Evolutionary conservation across 2,797 vertebrate species (phyloP), one percentile per base, ranked within the genome.

Genomic region (Periophthalmus magnuspinnatus): DNA sequence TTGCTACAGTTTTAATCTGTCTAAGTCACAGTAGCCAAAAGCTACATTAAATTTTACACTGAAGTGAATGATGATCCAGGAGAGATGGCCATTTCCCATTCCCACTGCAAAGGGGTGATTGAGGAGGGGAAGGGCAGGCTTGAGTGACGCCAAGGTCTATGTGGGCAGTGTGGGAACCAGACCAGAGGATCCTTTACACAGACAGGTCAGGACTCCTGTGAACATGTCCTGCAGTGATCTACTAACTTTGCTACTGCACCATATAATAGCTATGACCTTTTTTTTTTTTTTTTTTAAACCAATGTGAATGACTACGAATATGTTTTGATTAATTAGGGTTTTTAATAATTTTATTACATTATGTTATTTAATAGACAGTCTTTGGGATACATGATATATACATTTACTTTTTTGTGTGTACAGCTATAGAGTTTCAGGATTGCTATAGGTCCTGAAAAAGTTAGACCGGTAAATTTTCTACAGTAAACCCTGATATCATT

Each of bases 151-250:
- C 86, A 28, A 69, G 79, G 58, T 82, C 70, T 71, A 52, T 60
- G 58, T 55, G 6, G 67, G 68, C 76, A 57, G 78, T 90, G 85
- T 93, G 92, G 90, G 91, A 93, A 91, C 84, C 61, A 79, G 68
- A 71, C 72, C 45, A 65, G 47, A 65, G 56, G 59, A 73, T 69
- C 33, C 34, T 69, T 71, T 67, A 74, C n/a, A 58, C 17, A 61
- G 58, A 66, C 16, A 60, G 74, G 77, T 86, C 82, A 69, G 67
- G 24, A 65, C 73, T 81, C 75, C 64, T 69, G 57, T 73, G 71
- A 86, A 74, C 72, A 34, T 76, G 62, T 58, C 66, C 64, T 56
- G 2, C 60, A 68, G 48, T 63, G 69, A 65, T 60, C 10, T 76
- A 13, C 57, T 38, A 22, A 11, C 34, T 41, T n/a, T 61, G n/a